Conservation (phyloP, 2,888 invertebrate genomes). For the Bombyx huttoni region DNA sequence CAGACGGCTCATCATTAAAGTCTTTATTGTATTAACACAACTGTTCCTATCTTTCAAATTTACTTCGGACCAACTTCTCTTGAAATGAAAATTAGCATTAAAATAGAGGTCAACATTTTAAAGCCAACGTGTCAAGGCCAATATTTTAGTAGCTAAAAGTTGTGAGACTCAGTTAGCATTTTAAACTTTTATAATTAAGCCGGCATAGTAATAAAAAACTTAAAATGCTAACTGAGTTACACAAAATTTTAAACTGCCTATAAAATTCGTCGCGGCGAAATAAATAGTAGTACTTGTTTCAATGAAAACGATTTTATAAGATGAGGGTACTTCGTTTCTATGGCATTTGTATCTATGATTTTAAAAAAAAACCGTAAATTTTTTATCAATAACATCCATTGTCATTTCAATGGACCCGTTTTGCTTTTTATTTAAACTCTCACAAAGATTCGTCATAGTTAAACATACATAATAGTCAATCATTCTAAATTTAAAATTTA, state of each 20-base stretch:
- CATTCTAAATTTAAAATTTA: conserved; percentile 19
- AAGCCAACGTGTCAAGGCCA: too few relatives aligned
- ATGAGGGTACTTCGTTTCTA: conserved; percentile 53
- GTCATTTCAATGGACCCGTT: conserved; percentile 24
- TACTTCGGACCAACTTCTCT: too few relatives aligned
- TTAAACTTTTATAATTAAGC: background rate
- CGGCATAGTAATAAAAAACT: background rate
- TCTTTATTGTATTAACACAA: too few relatives aligned
- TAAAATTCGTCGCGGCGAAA: background rate
- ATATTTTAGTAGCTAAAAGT: too few relatives aligned
- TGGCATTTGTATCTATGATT: conserved; percentile 32
- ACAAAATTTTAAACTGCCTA: background rate
- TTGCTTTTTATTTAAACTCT: conserved; percentile 32
- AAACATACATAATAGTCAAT: conserved; percentile 47
- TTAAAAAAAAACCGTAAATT: conserved; percentile 22
- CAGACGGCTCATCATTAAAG: too few relatives aligned
- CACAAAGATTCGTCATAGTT: conserved; percentile 52
- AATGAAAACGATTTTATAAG: conserved; percentile 20
- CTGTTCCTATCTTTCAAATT: too few relatives aligned
- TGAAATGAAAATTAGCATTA: too few relatives aligned
- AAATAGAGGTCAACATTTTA: too few relatives aligned
- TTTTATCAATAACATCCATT: conserved; percentile 46
- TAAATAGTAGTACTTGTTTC: background rate
- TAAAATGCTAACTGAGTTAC: background rate
- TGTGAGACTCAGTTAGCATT: background rate